Conservation (phyloP, 2,888 invertebrate genomes). For the Disparrhopalites patrizii region DNA sequence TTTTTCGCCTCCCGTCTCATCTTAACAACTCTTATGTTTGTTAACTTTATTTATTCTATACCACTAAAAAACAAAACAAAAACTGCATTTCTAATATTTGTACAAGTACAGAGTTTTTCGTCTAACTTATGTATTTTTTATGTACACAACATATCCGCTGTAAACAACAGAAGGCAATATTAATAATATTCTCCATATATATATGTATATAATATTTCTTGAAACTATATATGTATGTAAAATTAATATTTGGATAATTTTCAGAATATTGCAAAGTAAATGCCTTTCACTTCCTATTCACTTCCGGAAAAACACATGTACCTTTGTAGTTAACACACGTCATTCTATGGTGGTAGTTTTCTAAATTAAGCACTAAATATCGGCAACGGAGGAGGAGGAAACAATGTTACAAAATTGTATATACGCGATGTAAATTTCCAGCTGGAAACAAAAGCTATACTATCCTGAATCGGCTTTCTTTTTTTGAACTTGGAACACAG, state of each 20-base stretch:
- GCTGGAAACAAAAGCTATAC: too few species aligned
- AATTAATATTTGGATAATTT: conserved; percentile 24
- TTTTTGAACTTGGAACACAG: conserved; percentile 18
- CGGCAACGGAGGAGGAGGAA: neutral
- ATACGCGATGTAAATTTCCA: neutral
- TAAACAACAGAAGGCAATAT: too few species aligned
- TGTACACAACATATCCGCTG: neutral
- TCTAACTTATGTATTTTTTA: neutral
- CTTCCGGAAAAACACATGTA: neutral
- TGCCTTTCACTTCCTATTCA: conserved; percentile 17
- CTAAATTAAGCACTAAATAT: neutral
- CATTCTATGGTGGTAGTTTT: neutral
- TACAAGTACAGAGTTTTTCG: conserved; percentile 27
- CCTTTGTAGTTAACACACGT: neutral
- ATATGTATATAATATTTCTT: conserved; percentile 5
- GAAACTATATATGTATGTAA: conserved; percentile 13
- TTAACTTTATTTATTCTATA: neutral
- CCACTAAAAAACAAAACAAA: conserved; percentile 17
- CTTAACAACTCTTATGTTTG: too few species aligned
- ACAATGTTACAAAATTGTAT: neutral
- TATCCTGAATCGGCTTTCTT: conserved; percentile 3
- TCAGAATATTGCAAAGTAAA: conserved; percentile 25
- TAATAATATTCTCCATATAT: neutral
- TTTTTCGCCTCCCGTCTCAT: neutral
- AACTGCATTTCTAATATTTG: conserved; percentile 25